Evolutionary conservation across 2,113 vertebrate genomes (phyloP).

Genomic region (Dipodomys stephensi): DNA sequence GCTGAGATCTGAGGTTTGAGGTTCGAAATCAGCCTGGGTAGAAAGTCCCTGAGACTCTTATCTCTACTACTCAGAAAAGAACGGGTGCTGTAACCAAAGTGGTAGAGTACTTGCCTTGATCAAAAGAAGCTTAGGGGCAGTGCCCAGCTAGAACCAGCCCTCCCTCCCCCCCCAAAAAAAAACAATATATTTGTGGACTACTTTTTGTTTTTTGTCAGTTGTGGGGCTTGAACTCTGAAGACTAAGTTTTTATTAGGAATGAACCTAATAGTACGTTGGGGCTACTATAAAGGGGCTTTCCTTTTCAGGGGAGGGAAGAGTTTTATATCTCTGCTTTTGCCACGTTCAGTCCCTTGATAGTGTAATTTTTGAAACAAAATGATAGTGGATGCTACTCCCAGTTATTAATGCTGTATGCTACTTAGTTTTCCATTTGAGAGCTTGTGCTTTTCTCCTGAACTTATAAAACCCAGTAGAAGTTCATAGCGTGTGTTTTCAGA

Average conservation of each 20-base stretch:
- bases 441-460: neutral
- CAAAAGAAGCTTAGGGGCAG: too few relatives aligned
- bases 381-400: neutral
- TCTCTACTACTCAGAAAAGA: too few relatives aligned
- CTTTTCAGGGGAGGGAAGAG: accelerated
- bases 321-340: neutral
- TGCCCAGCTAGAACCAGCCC: too few relatives aligned
- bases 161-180: neutral
- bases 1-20: too few relatives aligned
- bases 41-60: too few relatives aligned
- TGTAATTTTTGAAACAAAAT: slow-evolving; percentile 40
- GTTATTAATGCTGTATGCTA: neutral
- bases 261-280: neutral
- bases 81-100: too few relatives aligned
- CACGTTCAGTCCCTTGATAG: neutral
- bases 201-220: too few relatives aligned
- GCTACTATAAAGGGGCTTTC: neutral
- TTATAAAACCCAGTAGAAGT: neutral
- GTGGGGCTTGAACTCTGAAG: too few relatives aligned
- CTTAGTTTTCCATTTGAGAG: neutral
- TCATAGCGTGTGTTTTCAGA: neutral
- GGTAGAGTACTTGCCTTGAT: too few relatives aligned
- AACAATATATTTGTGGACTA: neutral
- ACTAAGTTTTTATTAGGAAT: neutral
- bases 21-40: too few relatives aligned